Percentiles rank a stretch among this genome's conserved stretches.
Conservation (phyloP, 2,888 invertebrate species). For the Muscina levida region DNA sequence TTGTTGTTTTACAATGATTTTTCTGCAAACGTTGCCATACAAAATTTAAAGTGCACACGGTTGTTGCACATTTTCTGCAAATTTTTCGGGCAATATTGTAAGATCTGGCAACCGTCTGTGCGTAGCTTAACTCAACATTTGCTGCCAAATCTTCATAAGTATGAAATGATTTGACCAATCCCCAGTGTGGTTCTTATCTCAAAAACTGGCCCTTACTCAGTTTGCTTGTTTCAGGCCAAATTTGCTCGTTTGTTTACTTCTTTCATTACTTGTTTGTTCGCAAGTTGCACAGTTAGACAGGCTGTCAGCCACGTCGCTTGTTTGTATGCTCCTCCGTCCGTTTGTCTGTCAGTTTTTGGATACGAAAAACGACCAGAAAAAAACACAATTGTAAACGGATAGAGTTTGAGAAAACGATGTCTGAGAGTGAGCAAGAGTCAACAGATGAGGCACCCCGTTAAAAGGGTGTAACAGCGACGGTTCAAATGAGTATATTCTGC, state of each 20-base stretch:
- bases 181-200: too few species aligned
- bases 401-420: not conserved
- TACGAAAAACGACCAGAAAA: constrained; percentile 46
- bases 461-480: constrained; percentile 54
- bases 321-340: not conserved
- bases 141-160: too few species aligned
- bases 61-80: too few species aligned
- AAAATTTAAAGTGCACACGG: too few species aligned
- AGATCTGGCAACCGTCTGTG: too few species aligned
- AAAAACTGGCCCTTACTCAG: too few species aligned
- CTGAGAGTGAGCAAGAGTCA: constrained; percentile 37
- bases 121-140: too few species aligned
- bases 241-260: constrained; percentile 27
- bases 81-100: too few species aligned
- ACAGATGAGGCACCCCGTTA: constrained; percentile 47
- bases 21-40: too few species aligned
- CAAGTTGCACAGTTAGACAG: constrained; percentile 54
- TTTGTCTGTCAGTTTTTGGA: constrained; percentile 37
- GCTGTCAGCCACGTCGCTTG: constrained; percentile 44
- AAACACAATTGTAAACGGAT: constrained; percentile 28
- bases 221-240: not conserved
- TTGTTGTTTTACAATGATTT: too few species aligned
- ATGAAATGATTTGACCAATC: too few species aligned
- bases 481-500: constrained; percentile 19
- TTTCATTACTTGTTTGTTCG: constrained; percentile 47